Conservation (phyloP, 92 coral and sea anemone species). For the Actinernus sp. region DNA sequence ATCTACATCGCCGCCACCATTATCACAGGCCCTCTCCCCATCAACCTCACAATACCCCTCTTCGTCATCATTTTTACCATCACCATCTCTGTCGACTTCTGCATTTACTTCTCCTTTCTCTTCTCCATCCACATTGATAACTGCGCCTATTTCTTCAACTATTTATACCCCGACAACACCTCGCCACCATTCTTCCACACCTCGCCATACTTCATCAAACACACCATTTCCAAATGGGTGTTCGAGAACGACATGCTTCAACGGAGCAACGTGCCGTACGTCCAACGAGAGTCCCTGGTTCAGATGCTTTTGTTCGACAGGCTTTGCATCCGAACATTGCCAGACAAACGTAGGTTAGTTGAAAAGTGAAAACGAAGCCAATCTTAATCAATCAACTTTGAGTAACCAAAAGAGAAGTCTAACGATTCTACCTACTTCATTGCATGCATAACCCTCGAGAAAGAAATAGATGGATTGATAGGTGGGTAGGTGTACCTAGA, state of each 20-base stretch:
- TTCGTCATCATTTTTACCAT: not conserved
- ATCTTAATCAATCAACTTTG: no score
- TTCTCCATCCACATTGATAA: not conserved
- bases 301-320: not conserved
- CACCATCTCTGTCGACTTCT: not conserved
- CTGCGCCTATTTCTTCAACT: not conserved
- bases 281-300: no score
- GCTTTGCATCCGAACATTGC: not conserved
- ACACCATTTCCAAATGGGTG: not conserved
- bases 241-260: no score
- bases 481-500: not conserved
- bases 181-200: no score
- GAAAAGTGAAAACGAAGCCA: no score
- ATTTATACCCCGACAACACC: no score
- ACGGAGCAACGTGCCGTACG: no score
- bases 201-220: no score
- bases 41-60: not conserved
- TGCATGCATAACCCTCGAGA: not conserved
- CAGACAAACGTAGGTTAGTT: conserved; percentile 1
- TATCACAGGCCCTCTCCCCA: not conserved
- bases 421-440: no score
- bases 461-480: not conserved
- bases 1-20: not conserved
- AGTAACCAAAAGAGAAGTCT: no score
- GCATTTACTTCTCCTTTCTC: not conserved